Conservation (phyloP, 2,113 vertebrate species). For the Anoura caudifer region DNA sequence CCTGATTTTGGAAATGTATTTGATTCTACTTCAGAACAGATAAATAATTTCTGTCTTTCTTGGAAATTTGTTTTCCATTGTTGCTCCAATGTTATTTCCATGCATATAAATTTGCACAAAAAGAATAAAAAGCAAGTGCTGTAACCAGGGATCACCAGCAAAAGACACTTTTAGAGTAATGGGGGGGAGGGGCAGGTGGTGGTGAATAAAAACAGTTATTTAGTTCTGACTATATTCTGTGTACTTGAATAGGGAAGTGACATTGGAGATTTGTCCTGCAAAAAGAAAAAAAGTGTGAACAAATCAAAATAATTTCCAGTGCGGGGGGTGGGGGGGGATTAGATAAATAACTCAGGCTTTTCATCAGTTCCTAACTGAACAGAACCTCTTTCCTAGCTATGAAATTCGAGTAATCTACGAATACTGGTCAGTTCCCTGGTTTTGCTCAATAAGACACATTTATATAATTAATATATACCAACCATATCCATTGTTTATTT, state of each 20-base stretch:
- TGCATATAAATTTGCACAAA: not conserved
- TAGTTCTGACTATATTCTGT: not conserved
- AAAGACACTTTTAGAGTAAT: not conserved
- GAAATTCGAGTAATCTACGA: not conserved
- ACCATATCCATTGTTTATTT: not conserved
- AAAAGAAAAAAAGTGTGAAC: not conserved
- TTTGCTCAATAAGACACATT: not conserved
- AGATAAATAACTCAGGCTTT: not conserved
- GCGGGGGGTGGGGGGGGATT: too few relatives aligned
- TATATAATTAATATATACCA: not conserved
- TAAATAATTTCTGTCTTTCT: conserved; percentile 8
- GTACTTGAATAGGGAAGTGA: not conserved
- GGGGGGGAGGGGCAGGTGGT: not conserved
- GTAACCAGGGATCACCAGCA: not conserved
- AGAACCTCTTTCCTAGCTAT: not conserved
- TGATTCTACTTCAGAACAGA: not conserved
- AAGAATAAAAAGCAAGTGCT: not conserved
- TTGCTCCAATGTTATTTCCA: not conserved
- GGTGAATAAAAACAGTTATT: not conserved
- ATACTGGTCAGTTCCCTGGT: not conserved
- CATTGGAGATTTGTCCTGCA: not conserved
- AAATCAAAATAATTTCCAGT: not conserved
- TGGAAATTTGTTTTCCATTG: not conserved
- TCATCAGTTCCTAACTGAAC: not conserved
- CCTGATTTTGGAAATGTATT: not conserved